phyloP scores from a whole-genome alignment of 2,888 invertebrate species.

The Chymomyza fuscimana region DNA sequence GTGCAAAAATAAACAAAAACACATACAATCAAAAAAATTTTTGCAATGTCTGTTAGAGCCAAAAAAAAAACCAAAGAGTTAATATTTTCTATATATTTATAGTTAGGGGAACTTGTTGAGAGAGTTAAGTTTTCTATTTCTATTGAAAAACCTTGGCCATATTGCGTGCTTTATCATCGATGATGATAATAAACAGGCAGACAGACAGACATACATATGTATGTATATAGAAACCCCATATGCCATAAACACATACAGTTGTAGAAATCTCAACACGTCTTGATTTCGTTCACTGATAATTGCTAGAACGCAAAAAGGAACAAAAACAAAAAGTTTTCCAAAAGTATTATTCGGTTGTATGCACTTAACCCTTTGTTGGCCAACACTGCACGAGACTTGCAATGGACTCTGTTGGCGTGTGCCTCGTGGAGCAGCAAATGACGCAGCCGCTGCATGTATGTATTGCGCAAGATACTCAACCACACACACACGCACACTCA shows the following conservation, averaged over 20 bases:
- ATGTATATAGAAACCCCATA: background rate
- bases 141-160: constrained; percentile 6
- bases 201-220: background rate
- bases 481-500: background rate
- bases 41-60: background rate
- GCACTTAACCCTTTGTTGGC: background rate
- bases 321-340: background rate
- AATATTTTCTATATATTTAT: background rate
- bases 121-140: background rate
- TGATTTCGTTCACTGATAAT: constrained; percentile 11
- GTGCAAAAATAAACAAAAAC: background rate
- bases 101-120: background rate
- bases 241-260: background rate
- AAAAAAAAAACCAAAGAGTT: background rate
- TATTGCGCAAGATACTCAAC: constrained; percentile 47
- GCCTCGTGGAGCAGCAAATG: constrained; percentile 26
- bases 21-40: background rate
- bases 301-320: background rate
- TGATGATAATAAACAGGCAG: constrained; percentile 11
- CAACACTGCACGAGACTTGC: background rate
- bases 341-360: background rate
- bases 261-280: constrained; percentile 6
- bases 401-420: background rate
- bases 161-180: constrained; percentile 6
- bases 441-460: constrained; percentile 53